Conservation (phyloP, 1,140 invertebrate species). For the Marisa cornuarietis region DNA sequence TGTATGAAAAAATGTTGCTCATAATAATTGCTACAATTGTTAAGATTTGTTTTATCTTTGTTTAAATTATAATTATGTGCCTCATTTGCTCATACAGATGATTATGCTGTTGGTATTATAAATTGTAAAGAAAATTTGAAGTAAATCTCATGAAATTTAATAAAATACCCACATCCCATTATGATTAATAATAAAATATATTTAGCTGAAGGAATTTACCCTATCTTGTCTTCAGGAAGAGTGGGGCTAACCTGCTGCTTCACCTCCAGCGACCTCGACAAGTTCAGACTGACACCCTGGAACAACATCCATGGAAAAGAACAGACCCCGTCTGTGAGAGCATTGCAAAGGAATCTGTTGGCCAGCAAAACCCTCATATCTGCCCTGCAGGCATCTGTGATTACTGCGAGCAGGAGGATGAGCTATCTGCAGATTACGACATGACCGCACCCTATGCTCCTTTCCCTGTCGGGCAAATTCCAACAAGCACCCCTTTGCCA, state of each 20-base stretch:
- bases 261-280: conserved; percentile 39
- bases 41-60: too few species aligned
- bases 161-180: too few species aligned
- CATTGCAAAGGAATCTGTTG: conserved; percentile 7
- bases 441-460: conserved; percentile 8
- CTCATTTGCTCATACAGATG: too few species aligned
- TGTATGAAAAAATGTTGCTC: too few species aligned
- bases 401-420: conserved; percentile 35
- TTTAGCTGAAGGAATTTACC: too few species aligned
- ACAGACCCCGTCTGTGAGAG: conserved; percentile 30
- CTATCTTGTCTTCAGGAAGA: conserved; percentile 39
- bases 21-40: too few species aligned
- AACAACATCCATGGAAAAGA: conserved; percentile 33
- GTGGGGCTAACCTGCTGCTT: conserved; percentile 38
- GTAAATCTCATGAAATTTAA: too few species aligned
- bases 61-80: too few species aligned
- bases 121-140: too few species aligned
- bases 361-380: background rate
- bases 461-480: background rate
- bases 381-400: too few species aligned
- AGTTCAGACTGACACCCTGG: conserved; percentile 4
- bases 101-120: too few species aligned
- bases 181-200: too few species aligned
- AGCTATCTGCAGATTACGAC: conserved; percentile 33
- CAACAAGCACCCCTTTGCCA: conserved; percentile 28